Base-by-base conservation (phyloP, 2,888 invertebrate genomes). In the Diarsia dahlii region DNA sequence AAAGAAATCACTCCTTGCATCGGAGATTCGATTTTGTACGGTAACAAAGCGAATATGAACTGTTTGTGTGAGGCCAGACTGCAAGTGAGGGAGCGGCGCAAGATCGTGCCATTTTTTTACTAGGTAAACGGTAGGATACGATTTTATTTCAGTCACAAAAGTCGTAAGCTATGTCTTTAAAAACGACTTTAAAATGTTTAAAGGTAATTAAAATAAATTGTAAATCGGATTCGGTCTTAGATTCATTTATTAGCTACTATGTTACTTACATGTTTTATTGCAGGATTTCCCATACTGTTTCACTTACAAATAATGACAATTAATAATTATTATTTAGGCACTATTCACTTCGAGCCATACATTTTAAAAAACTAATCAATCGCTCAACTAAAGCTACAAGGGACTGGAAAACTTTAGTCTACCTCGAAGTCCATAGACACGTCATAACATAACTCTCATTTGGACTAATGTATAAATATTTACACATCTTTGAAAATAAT, bases 161-260 rank as follows among this genome's bases (percentile, higher is more conserved):
- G 28, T 28, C 28, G 28, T 28, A 3, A 54, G n/a, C 12, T 10
- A 34, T 18, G 34, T 65, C 46, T 18, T 28, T 15, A 13, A 23
- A 20, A 50, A 15, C 6, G 18, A 68, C 6, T 8, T 45, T 10
- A 68, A 45, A 45, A 45, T 23, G 13, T n/a, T 15, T 13, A 23
- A 56, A 12, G 39, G 39, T 13, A 39, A 20, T 28, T 15, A 45
- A 68, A 66, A 23, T 34, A 66, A 70, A 76, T 28, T n/a, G n/a
- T 6, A 48, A 28, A 0, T 64, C 3, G 10, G 0, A 48, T 70
- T 67, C 58, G 58, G 54, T 77, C 63, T 69, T 60, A 60, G 18
- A 56, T 74, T 67, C 18, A 71, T 81, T 81, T 81, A 81, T 79
- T 81, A 74, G 67, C 74, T 56, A 54, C 48, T 79, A 71, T 67